Base-by-base conservation (phyloP, 2,113 vertebrate genomes). In the Merops nubicus region DNA sequence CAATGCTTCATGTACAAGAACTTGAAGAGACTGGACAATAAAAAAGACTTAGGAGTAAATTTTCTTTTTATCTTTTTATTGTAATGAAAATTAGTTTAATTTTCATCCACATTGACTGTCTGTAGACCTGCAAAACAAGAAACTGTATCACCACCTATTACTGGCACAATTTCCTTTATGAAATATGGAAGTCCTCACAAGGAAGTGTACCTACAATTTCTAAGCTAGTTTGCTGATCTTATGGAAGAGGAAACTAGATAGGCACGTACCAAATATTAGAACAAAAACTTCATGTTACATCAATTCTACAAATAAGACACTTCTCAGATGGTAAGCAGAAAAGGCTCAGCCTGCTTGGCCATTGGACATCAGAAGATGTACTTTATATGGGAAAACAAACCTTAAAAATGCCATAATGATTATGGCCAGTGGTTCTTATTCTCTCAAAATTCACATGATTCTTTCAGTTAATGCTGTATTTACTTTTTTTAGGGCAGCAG, bases 31-130 rank as follows among this genome's bases (percentile, higher is more conserved):
- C 7, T 28, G 15, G 12, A 67, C n/a, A 91, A 74, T 17, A 43
- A 62, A 63, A 48, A 36, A 28, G 17, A 42, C 3, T 12, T 15
- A 28, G n/a, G 18, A 79, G 48, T 87, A 43, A 88, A 81, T 12
- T 68, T 91, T 51, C 68, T 68, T 95, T 97, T 92, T 91, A n/a
- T 50, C 65, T 33, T 59, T 98, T 98, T 98, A 98, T 98, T 98
- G 53, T 96, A 94, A 93, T 79, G 65, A 95, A 91, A 95, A 85
- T 81, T 86, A 36, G 51, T 90, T 98, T 98, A 99, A 97, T 99
- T 99, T 98, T 99, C 99, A 97, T 99, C 99, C 97, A 99, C 99
- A 54, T 99, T 99, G 91, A 99, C 99, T 45, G 99, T 99, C 98
- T 99, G 99, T 95, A 99, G 98, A 98, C 99, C 99, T 99, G 98